A percentile compares a stretch with the other conserved stretches of the same genome.
Conservation (phyloP, 2,888 invertebrate species). For the Cerastoderma edule region DNA sequence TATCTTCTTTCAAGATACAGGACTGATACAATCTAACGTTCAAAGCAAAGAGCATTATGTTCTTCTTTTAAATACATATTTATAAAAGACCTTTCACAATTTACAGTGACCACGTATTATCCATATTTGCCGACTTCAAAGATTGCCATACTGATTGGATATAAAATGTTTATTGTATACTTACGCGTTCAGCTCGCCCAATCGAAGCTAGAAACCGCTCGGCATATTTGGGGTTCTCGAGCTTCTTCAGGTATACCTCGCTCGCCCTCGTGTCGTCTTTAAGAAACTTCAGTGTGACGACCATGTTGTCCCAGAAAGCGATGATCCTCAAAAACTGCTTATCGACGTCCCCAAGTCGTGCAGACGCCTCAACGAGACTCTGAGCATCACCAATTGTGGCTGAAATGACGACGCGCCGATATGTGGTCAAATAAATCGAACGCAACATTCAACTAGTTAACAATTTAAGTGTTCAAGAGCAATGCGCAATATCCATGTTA, state of each 20-base stretch:
- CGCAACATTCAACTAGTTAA: background rate
- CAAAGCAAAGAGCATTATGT: background rate
- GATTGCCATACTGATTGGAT: background rate
- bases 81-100: background rate
- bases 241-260: slow-evolving; percentile 31
- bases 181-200: slow-evolving; percentile 27
- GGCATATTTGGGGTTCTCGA: slow-evolving; percentile 35
- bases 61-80: background rate
- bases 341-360: slow-evolving; percentile 36
- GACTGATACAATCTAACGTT: background rate
- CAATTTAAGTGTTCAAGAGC: background rate
- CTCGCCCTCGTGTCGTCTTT: slow-evolving; percentile 29
- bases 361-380: slow-evolving; percentile 31
- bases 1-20: background rate
- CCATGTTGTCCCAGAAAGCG: slow-evolving; percentile 41
- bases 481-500: background rate
- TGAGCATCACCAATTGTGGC: slow-evolving; percentile 28
- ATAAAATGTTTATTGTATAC: too few species aligned
- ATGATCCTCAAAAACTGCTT: slow-evolving; percentile 33
- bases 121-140: background rate
- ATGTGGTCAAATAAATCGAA: background rate
- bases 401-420: slow-evolving; percentile 1
- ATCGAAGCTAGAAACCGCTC: slow-evolving; percentile 39
- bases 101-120: background rate
- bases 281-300: slow-evolving; percentile 30